Base-by-base conservation (phyloP, 2,888 invertebrate genomes). In the Taphrorychus bicolor region DNA sequence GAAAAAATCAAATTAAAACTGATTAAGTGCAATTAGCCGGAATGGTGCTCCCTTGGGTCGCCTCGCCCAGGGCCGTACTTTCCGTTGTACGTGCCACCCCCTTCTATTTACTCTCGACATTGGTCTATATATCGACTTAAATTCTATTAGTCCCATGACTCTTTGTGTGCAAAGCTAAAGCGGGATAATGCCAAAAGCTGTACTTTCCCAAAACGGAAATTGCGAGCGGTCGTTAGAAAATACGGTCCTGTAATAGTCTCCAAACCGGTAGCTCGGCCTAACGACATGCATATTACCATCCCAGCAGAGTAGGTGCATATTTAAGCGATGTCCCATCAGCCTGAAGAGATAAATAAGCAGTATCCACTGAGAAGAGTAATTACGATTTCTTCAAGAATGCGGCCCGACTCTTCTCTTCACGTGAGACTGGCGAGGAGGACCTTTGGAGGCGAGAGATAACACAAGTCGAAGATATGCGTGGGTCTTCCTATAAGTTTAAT, bases 11-110 rank as follows among this genome's bases (percentile, higher is more conserved):
- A 64, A 64, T 64, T 64, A 59, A 64, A 41, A 52, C 41, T 59
- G 64, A 64, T 64, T 64, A 64, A 59, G 45, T 52, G 45, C 51
- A 59, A 59, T 64, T 64, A 64, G 64, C 23, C 53, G 59, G 48
- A 21, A 17, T 2, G 41, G 52, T 22, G 24, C 21, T n/a, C 16
- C 23, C 40, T 40, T 52, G 24, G 11, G n/a, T 22, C n/a, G 21
- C 14, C n/a, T 16, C 19, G 14, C n/a, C 21, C 61, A 62, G 61
- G 16, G 14, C 21, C 42, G 61, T 22, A 62, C 17, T 62, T n/a
- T n/a, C 32, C 11, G 32, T 32, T 9, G 2, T 32, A 3, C 32
- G 9, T 32, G n/a, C n/a, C n/a, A n/a, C n/a, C n/a, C n/a, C n/a
- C n/a, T n/a, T n/a, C n/a, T n/a, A n/a, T n/a, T n/a, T n/a, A n/a